Base-by-base conservation (phyloP, 2,113 vertebrate species). In the Cricetomys ansorgei region DNA sequence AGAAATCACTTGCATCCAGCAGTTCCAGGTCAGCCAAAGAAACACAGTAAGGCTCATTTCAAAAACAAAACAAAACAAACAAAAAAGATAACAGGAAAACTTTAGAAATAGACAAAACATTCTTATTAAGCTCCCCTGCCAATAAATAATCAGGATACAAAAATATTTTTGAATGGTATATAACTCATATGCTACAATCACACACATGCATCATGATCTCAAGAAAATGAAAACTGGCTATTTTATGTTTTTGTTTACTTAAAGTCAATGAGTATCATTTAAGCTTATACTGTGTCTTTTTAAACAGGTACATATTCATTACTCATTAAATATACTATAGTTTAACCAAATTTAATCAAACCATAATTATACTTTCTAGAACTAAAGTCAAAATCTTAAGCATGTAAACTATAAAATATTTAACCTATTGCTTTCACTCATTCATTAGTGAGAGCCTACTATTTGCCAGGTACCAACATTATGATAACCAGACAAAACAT, bases 311-410 rank as follows among this genome's bases (percentile, higher is more conserved):
- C 25, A 80, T 59, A 76, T 65, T 81, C 55, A 80, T 12, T 72
- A 17, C 13, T 92, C 84, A 83, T 21, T 77, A 75, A 91, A 75
- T 75, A 40, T 70, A 89, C 19, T 31, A 29, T 19, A 95, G 67
- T 19, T 70, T 31, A 88, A 83, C 69, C n/a, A 92, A 92, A 48
- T 59, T 70, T 70, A 70, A 50, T 43, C 57, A 86, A 92, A 94
- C 67, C 8, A 72, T 89, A 81, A 4, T 87, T 90, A 81, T 70
- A 55, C 34, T 48, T 83, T 81, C 21, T 76, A 83, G 16, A 83
- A 13, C 70, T 76, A 88, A 1, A 92, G 11, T 53, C 48, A 92
- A 85, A 93, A 59, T 43, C 77, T 80, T 89, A 77, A 92, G 21
- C 29, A 75, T 84, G 19, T 72, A 34, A 1, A 64, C 34, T 43